Percentiles rank a stretch among this genome's conserved stretches.
Conservation (phyloP, 2,888 invertebrate genomes). For the Julus scanicus region DNA sequence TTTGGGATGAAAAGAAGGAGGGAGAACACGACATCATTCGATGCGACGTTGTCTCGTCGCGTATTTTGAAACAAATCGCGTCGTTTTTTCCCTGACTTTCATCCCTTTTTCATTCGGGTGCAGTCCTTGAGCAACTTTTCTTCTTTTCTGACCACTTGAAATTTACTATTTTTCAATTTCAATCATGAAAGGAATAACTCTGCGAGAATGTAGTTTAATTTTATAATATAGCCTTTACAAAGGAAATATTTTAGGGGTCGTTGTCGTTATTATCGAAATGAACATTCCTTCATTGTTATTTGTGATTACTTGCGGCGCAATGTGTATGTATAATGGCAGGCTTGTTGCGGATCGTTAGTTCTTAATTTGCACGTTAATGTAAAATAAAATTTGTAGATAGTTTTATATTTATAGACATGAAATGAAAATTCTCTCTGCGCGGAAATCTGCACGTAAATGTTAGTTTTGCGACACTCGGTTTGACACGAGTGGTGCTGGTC, state of each 20-base stretch:
- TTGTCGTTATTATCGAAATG: constrained; percentile 27
- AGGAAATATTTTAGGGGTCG: constrained; percentile 14
- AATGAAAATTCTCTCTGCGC: background rate
- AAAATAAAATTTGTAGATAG: constrained; percentile 33
- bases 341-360: constrained; percentile 33
- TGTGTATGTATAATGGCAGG: constrained; percentile 17
- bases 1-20: background rate
- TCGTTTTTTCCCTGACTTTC: background rate
- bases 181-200: constrained; percentile 7
- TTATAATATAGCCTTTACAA: constrained; percentile 25
- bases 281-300: constrained; percentile 33
- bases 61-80: background rate
- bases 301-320: background rate
- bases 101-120: background rate
- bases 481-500: background rate
- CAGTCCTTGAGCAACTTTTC: background rate
- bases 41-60: background rate
- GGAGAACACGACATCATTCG: background rate
- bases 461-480: background rate
- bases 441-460: too few species aligned
- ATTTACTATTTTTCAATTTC: background rate
- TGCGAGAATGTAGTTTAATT: background rate
- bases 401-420: constrained; percentile 8
- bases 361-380: constrained; percentile 33
- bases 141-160: constrained; percentile 19